Evolutionary conservation across 1,140 invertebrate species (phyloP).

Genomic region (Tribolium madens): DNA sequence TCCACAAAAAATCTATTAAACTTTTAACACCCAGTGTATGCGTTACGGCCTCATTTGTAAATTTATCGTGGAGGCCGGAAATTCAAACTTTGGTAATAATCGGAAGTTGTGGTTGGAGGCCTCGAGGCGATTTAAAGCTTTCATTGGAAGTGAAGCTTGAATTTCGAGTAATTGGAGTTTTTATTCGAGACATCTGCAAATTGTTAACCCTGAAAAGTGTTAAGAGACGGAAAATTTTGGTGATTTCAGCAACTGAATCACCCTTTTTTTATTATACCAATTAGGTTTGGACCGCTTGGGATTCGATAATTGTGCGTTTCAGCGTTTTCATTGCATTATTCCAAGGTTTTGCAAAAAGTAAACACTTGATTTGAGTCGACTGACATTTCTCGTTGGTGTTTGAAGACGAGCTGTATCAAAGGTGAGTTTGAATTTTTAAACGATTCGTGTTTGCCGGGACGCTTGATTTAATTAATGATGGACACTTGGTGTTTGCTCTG

Average conservation of each 20-base stretch:
- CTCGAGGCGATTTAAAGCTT: not conserved
- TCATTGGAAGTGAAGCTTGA: not conserved
- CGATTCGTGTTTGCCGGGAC: not conserved
- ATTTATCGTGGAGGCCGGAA: not conserved
- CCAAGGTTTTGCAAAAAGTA: conserved; percentile 19
- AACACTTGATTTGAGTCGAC: not conserved
- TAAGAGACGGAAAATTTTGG: not conserved
- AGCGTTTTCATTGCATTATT: conserved; percentile 1
- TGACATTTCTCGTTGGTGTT: conserved; percentile 12
- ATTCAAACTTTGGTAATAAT: not conserved
- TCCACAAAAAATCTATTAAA: not conserved
- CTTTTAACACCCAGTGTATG: not conserved
- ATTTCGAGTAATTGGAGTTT: not conserved
- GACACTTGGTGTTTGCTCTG: conserved; percentile 21
- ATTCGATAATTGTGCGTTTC: conserved; percentile 9
- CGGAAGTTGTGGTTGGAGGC: not conserved
- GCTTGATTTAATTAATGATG: conserved; percentile 24
- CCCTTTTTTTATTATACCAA: not conserved
- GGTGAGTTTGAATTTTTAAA: conserved; percentile 12
- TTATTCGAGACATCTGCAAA: not conserved
- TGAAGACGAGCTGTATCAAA: not conserved
- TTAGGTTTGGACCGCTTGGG: not conserved
- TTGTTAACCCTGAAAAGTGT: not conserved
- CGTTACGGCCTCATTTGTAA: not conserved
- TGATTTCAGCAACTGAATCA: conserved; percentile 4